Evolutionary conservation across 2,113 vertebrate genomes (phyloP), one percentile per base, ranked within the genome.

Genomic region (Lagopus muta): DNA sequence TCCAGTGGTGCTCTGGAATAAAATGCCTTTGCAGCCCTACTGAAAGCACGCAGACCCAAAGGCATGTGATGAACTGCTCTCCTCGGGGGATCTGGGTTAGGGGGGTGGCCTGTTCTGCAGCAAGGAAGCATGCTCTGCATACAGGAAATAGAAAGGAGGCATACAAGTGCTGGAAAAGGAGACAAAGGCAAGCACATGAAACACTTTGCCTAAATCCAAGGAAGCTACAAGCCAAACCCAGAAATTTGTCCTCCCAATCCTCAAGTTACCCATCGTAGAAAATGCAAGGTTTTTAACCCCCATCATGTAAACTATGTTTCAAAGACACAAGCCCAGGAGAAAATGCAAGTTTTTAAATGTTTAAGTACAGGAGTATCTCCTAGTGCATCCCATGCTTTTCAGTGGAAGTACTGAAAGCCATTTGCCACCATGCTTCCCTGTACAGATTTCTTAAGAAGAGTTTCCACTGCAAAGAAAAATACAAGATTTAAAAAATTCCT

Each of bases 1-100:
- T 1, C 21, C 32, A 16, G 5, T 24, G 11, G 13, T 0, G 0
- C 52, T 36, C 55, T 18, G 32, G 28, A 19, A 8, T 7, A 5
- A 62, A 40, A 30, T 22, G 20, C 32, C 36, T 57, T 5, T 32
- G 38, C 22, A 73, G n/a, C 24, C 30, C 30, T 18, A 20, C 34
- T 17, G 30, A 60, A 47, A 58, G 25, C n/a, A 28, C 6, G 4
- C 13, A 45, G 55, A 75, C 6, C 7, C n/a, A 27, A 58, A 55
- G 22, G 32, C 11, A 7, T 19, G 18, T 45, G 40, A 40, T 25
- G 24, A 58, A 58, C 32, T 60, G 11, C 15, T 75, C 4, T 36
- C 54, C n/a, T 43, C 9, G 42, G 43, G 12, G n/a, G 32, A 7
- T 27, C 21, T 42, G 20, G 8, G 13, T 55, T 55, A 54, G 8